Conservation (phyloP, 64 coral and sea anemone genomes). For the Exaiptasia diaphana region DNA sequence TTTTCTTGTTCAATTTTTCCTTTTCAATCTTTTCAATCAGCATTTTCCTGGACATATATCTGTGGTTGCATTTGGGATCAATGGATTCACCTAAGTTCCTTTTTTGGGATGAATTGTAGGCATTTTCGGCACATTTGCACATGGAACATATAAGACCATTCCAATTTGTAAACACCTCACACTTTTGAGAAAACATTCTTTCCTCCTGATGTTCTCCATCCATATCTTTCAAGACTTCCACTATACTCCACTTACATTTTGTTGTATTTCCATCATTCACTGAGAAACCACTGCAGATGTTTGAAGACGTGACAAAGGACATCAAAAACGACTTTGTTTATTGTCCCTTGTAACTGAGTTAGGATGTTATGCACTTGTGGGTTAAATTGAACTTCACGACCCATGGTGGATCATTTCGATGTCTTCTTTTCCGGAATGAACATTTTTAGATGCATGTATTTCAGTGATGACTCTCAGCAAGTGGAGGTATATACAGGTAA, state of each 20-base stretch:
- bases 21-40: background rate
- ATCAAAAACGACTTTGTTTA: background rate
- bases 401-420: background rate
- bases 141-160: background rate
- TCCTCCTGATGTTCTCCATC: background rate
- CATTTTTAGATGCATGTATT: background rate
- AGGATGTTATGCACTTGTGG: too few relatives aligned
- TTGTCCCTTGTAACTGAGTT: background rate
- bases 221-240: background rate
- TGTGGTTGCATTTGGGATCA: constrained; percentile 1
- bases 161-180: background rate
- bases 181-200: background rate
- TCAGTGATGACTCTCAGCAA: background rate
- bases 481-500: too few relatives aligned
- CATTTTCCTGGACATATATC: background rate
- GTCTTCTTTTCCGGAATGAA: background rate
- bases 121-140: background rate
- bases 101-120: background rate
- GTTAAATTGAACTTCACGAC: too few relatives aligned
- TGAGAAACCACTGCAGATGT: background rate
- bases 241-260: background rate
- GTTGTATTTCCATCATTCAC: background rate
- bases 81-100: background rate
- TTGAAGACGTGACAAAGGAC: background rate
- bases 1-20: background rate